Conservation (phyloP, 2,113 vertebrate species). For the Nothobranchius furzeri region DNA sequence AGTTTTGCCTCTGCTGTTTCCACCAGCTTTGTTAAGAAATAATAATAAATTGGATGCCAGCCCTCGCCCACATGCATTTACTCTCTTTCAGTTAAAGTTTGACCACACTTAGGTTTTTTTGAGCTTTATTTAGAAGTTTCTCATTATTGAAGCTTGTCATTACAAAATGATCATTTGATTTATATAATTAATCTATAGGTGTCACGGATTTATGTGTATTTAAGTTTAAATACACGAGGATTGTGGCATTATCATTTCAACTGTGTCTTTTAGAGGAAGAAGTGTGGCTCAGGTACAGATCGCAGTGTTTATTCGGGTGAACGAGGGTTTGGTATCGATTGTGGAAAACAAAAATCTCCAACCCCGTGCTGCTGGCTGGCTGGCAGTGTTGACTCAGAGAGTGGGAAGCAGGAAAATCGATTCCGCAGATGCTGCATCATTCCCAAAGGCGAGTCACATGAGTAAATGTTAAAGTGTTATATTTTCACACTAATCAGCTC, state of each 20-base stretch:
- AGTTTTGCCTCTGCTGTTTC: too few species aligned
- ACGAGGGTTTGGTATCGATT: slow-evolving; percentile 40
- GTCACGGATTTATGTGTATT: not conserved
- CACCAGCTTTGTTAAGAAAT: too few species aligned
- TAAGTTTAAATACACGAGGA: not conserved
- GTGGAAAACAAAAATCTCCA: not conserved
- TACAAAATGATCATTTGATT: too few species aligned
- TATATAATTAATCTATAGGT: too few species aligned
- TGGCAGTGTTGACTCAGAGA: slow-evolving; percentile 31
- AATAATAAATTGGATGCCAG: too few species aligned
- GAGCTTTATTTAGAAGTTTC: too few species aligned
- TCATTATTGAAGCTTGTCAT: too few species aligned
- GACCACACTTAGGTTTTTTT: too few species aligned
- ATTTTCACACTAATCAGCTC: slow-evolving; percentile 21
- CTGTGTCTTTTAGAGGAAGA: not conserved
- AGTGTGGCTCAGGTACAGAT: slow-evolving; percentile 28
- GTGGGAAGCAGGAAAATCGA: slow-evolving; percentile 39
- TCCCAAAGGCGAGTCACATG: slow-evolving; percentile 24
- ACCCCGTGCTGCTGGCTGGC: slow-evolving; percentile 23
- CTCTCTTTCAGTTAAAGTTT: too few species aligned
- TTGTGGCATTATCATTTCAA: slow-evolving; percentile 14
- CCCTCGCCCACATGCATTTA: too few species aligned
- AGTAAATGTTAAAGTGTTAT: slow-evolving; percentile 26
- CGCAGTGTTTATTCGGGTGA: slow-evolving; percentile 37
- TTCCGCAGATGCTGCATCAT: slow-evolving; percentile 15